Base-by-base conservation (phyloP, 2,797 vertebrate species). In the Hypotaenidia okinawae region DNA sequence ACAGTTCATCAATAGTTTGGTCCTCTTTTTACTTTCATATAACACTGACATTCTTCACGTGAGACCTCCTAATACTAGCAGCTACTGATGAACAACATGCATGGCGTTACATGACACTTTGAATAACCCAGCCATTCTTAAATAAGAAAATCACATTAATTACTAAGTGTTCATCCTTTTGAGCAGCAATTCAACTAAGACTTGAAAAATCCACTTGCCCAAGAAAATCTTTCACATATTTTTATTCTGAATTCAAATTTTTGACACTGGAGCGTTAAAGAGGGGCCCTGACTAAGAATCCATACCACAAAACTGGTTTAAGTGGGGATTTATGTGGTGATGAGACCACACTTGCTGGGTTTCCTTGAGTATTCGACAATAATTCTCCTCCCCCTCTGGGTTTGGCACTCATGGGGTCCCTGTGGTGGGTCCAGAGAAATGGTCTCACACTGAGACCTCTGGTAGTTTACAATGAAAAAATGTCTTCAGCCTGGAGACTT, bases 391-490 rank as follows among this genome's bases (percentile, higher is more conserved):
- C 94, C 43, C 57, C 64, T 94, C 92, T 86, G 93, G 94, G 62
- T 96, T 79, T 98, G 96, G 96, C 96, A 91, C 90, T 92, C 84
- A 51, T 55, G 68, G 73, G 82, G 72, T 90, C 87, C 88, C 70
- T 93, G 96, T 74, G 91, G 94, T 97, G 54, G 96, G 92, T 96
- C 96, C 87, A 76, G 90, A 96, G 94, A 96, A 97, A 94, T 27
- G 77, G 92, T 95, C 95, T 97, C 95, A 93, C 79, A 82, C 87
- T 32, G 85, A 96, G 89, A 94, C 96, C 70, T 96, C 76, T 96
- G 75, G 84, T 95, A 96, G 59, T 96, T 97, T 96, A 95, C 84
- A 96, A 52, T 95, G 97, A 96, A 98, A 98, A 97, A 97, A 97
- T 52, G 76, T 96, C 95, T 96, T 96, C 95, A 91, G 67, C 87